A percentile compares a stretch with the other conserved stretches of the same genome.
Evolutionary conservation across 2,113 vertebrate genomes (phyloP).

Genomic region (Hydrolagus affinis): DNA sequence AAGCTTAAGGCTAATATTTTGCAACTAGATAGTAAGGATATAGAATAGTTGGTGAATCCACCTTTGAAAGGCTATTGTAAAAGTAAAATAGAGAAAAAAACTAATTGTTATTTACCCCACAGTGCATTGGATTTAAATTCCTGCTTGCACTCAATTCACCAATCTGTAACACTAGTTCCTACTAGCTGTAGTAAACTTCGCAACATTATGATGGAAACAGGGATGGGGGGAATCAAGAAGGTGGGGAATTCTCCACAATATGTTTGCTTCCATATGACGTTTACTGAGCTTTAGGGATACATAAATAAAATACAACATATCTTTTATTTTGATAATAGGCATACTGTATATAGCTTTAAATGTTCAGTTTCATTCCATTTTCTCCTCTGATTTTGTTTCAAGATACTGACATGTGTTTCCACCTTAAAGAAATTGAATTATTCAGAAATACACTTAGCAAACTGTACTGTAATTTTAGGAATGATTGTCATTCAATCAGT

Average conservation of each 20-base stretch:
- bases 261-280: background rate
- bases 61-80: background rate
- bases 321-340: too few species aligned
- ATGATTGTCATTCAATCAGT: background rate
- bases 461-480: too few species aligned
- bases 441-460: too few species aligned
- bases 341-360: too few species aligned
- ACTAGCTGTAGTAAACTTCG: background rate
- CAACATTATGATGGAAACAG: background rate
- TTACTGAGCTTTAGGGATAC: background rate
- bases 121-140: background rate
- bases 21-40: background rate
- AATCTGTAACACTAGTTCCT: background rate
- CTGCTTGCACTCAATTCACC: background rate
- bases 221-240: background rate
- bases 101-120: background rate
- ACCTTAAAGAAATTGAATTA: too few species aligned
- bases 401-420: too few species aligned
- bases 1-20: background rate
- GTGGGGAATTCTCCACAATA: background rate
- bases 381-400: too few species aligned
- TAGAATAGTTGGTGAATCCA: background rate
- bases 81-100: conserved; percentile 1
- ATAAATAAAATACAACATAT: background rate
- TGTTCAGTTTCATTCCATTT: too few species aligned